Evolutionary conservation across 2,113 vertebrate genomes (phyloP).

Genomic region (Polyodon spathula): DNA sequence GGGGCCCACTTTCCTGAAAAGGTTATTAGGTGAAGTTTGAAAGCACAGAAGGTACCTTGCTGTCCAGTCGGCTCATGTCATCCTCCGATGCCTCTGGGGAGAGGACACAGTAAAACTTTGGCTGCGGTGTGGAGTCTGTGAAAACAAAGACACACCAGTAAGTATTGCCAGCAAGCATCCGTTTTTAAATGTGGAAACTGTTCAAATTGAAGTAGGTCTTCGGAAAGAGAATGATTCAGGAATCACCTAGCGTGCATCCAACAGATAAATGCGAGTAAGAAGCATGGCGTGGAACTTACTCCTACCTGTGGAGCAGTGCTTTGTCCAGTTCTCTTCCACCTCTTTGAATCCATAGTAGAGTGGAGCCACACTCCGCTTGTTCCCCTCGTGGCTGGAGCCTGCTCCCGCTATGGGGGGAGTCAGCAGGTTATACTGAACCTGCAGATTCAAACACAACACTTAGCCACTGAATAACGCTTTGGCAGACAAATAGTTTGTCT

Average conservation of each 20-base stretch:
- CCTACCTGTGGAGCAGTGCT: conserved; percentile 83
- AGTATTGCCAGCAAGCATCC: background rate
- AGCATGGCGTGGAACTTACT: conserved; percentile 23
- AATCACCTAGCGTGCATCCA: background rate
- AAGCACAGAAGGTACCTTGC: conserved; percentile 69
- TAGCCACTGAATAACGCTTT: background rate
- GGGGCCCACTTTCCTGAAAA: no score
- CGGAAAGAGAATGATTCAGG: background rate
- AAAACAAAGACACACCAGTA: no score
- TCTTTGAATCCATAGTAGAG: conserved; percentile 94
- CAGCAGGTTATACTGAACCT: conserved; percentile 93
- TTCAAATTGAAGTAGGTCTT: background rate
- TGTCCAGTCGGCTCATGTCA: conserved; percentile 79
- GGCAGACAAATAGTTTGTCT: no score
- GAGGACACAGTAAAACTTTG: conserved; percentile 90
- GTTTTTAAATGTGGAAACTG: background rate
- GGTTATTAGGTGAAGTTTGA: no score
- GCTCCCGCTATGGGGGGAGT: conserved; percentile 76
- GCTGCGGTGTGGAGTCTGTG: conserved; percentile 75
- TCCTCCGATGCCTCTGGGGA: conserved; percentile 89
- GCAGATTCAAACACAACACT: conserved; percentile 9
- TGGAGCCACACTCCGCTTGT: conserved; percentile 51
- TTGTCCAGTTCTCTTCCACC: conserved; percentile 96
- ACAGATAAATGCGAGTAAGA: background rate
- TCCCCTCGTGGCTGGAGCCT: conserved; percentile 65